Percentiles rank a stretch among this genome's conserved stretches.
Conservation (phyloP, 2,113 vertebrate genomes). For the Rafetus swinhoei region DNA sequence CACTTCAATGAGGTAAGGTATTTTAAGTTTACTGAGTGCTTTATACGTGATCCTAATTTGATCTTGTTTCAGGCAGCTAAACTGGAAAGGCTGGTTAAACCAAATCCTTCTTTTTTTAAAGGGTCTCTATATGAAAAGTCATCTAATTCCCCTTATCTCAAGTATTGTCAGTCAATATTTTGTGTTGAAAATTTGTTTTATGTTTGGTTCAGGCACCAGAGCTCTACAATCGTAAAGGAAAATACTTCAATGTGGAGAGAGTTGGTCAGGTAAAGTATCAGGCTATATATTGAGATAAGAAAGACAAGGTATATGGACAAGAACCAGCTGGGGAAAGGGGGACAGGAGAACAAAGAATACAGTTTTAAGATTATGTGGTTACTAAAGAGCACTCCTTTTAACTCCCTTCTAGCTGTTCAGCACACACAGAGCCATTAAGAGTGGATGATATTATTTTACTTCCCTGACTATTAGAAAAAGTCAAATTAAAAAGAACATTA, state of each 20-base stretch:
- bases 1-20: slow-evolving; percentile 95
- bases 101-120: background rate
- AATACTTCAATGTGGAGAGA: slow-evolving; percentile 97
- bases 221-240: slow-evolving; percentile 96
- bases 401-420: background rate
- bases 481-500: background rate
- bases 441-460: background rate
- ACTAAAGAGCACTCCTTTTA: background rate
- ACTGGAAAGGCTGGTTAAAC: background rate
- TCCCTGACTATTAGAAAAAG: background rate
- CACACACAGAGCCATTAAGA: background rate
- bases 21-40: background rate
- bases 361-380: background rate
- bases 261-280: slow-evolving; percentile 91
- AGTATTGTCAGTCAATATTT: background rate
- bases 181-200: background rate
- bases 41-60: background rate
- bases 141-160: background rate
- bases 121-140: background rate
- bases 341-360: background rate
- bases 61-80: background rate
- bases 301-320: background rate
- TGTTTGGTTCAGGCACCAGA: slow-evolving; percentile 88
- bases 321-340: background rate
- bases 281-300: background rate